phyloP scores from a whole-genome alignment of 2,888 invertebrate genomes.

The Sceliomorpha sp. region DNA sequence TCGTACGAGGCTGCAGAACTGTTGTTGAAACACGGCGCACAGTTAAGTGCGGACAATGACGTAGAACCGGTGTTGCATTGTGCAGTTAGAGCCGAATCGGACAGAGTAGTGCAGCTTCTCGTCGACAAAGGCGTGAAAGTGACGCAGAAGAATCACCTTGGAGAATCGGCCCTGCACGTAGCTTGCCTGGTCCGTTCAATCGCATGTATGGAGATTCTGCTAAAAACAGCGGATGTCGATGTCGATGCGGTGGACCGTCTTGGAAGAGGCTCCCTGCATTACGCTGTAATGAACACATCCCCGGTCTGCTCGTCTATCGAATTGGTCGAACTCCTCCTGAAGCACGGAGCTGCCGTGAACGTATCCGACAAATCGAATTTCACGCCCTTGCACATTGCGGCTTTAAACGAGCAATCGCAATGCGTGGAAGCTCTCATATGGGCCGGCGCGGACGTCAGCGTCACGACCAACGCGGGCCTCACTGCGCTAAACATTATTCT shows the following conservation, averaged over 20 bases:
- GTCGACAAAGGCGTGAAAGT: slow-evolving; percentile 79
- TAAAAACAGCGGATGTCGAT: slow-evolving; percentile 69
- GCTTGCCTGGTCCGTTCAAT: slow-evolving; percentile 78
- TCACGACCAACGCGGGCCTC: slow-evolving; percentile 78
- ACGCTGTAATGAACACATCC: slow-evolving; percentile 77
- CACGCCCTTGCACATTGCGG: slow-evolving; percentile 81
- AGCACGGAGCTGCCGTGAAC: slow-evolving; percentile 74
- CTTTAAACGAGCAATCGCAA: slow-evolving; percentile 79
- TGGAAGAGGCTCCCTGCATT: slow-evolving; percentile 79
- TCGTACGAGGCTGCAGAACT: slow-evolving; percentile 78
- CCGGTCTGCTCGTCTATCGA: slow-evolving; percentile 64
- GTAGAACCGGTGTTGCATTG: slow-evolving; percentile 82
- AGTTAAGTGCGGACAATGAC: slow-evolving; percentile 68
- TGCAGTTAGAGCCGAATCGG: slow-evolving; percentile 77
- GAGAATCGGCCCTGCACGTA: slow-evolving; percentile 82
- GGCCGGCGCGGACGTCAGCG: slow-evolving; percentile 80
- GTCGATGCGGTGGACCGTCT: slow-evolving; percentile 77
- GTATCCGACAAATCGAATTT: slow-evolving; percentile 77
- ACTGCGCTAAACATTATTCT: slow-evolving; percentile 80
- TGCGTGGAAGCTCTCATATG: slow-evolving; percentile 80
- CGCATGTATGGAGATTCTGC: slow-evolving; percentile 71
- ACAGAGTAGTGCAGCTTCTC: slow-evolving; percentile 76
- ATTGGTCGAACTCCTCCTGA: slow-evolving; percentile 71
- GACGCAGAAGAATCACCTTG: slow-evolving; percentile 74
- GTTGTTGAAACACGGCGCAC: slow-evolving; percentile 78